These are phyloP conservation scores for Quadroppia sp. DNA, from an alignment of 2,888 invertebrate genomes.

Conservation along the genomic window DNA sequence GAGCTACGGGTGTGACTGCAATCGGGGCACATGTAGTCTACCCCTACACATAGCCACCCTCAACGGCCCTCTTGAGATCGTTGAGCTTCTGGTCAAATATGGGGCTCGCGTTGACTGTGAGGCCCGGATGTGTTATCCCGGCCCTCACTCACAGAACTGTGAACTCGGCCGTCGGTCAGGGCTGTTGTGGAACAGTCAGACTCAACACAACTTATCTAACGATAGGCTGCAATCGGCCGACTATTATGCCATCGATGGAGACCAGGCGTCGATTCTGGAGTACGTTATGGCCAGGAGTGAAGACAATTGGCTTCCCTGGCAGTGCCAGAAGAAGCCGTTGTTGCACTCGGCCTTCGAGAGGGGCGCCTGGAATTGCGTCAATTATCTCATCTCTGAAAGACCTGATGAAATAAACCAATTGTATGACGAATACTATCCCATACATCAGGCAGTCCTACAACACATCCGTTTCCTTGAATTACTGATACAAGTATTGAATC, in stretches of 20 bases:
- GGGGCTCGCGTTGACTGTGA: conserved; percentile 68
- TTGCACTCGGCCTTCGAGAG: conserved; percentile 67
- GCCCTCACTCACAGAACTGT: conserved; percentile 66
- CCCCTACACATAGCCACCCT: conserved; percentile 65
- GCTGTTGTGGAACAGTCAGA: neutral
- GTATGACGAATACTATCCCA: conserved; percentile 72
- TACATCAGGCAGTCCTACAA: conserved; percentile 68
- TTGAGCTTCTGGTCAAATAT: conserved; percentile 64
- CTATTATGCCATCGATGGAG: conserved; percentile 68
- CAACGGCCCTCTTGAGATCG: conserved; percentile 59
- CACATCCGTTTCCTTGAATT: conserved; percentile 63
- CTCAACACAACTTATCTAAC: conserved; percentile 46
- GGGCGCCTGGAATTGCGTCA: conserved; percentile 68
- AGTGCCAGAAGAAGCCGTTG: conserved; percentile 57
- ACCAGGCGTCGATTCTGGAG: conserved; percentile 64
- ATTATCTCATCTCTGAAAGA: conserved; percentile 63
- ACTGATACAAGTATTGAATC: conserved; percentile 50
- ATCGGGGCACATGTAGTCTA: conserved; percentile 62
- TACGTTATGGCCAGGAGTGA: conserved; percentile 65
- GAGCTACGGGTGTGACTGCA: conserved; percentile 63
- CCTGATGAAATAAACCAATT: conserved; percentile 63
- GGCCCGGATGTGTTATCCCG: conserved; percentile 70
- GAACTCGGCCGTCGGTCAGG: conserved; percentile 55
- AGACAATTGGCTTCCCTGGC: conserved; percentile 64
- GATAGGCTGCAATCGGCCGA: conserved; percentile 66